Conservation (phyloP, 2,797 vertebrate genomes). For the Notamacropus eugenii region DNA sequence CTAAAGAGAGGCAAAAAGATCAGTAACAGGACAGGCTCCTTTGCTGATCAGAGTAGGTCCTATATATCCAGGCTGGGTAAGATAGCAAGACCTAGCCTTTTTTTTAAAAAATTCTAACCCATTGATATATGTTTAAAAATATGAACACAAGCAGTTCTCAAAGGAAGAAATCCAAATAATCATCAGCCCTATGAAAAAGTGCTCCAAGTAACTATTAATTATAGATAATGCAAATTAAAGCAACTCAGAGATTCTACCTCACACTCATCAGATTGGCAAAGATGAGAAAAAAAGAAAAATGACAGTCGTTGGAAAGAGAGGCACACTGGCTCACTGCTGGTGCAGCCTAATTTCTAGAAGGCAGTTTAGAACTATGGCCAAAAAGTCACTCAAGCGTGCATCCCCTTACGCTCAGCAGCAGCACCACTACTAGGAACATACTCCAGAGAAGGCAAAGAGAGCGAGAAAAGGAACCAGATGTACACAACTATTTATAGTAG, state of each 20-base stretch:
- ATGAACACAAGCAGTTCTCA: background rate
- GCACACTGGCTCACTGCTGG: background rate
- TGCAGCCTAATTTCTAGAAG: background rate
- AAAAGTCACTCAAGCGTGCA: background rate
- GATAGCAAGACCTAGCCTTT: background rate
- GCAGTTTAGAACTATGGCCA: background rate
- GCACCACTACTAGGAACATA: background rate
- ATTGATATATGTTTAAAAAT: background rate
- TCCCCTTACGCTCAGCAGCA: background rate
- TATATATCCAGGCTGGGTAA: background rate
- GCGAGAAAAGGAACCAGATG: background rate
- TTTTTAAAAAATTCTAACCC: background rate
- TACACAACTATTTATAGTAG: background rate
- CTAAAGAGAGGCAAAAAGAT: background rate
- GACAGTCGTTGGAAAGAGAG: background rate
- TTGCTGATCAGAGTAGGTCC: background rate
- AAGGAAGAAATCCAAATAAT: background rate
- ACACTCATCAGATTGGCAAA: background rate
- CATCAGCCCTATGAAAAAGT: background rate
- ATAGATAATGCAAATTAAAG: background rate
- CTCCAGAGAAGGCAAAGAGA: background rate
- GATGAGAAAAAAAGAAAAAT: background rate
- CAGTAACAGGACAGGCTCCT: background rate
- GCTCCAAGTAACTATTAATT: background rate
- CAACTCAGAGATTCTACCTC: background rate